Evolutionary conservation across 2,113 vertebrate genomes (phyloP).

Genomic region (Clupea harengus): DNA sequence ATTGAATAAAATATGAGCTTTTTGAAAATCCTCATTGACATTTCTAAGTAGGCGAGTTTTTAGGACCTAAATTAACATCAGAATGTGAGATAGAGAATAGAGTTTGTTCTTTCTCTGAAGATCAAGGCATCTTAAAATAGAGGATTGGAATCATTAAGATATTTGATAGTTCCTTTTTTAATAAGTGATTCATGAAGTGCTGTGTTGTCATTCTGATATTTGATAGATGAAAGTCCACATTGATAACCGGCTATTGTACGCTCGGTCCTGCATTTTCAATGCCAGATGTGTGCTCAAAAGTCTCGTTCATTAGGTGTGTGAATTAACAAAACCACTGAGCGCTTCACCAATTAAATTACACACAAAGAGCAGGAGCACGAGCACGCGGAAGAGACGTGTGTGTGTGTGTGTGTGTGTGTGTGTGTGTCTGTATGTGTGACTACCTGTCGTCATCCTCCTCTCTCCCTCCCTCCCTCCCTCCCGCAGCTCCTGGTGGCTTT

Average conservation of each 20-base stretch:
- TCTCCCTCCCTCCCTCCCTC: no score
- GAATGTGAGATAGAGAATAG: neutral
- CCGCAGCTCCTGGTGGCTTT: no score
- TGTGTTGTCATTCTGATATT: neutral
- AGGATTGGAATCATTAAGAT: neutral
- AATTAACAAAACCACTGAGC: constrained; percentile 60
- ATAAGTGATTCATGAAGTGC: neutral
- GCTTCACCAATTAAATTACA: constrained; percentile 45
- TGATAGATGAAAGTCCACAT: neutral
- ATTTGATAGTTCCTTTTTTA: neutral
- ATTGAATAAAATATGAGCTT: constrained; percentile 48
- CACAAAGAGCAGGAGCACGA: neutral
- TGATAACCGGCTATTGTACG: neutral
- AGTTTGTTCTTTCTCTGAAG: neutral
- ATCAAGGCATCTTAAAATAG: constrained; percentile 1
- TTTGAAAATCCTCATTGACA: constrained; percentile 11
- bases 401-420: neutral
- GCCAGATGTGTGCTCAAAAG: constrained; percentile 61
- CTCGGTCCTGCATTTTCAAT: constrained; percentile 23
- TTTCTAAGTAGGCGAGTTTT: neutral
- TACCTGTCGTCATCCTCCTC: no score
- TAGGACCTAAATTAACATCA: neutral
- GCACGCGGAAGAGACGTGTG: neutral
- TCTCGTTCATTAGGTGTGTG: constrained; percentile 51
- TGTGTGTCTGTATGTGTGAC: neutral